A percentile compares a stretch with the other conserved stretches of the same genome.
Evolutionary conservation across 2,888 invertebrate species (phyloP).

Genomic region (Agrochola lota): DNA sequence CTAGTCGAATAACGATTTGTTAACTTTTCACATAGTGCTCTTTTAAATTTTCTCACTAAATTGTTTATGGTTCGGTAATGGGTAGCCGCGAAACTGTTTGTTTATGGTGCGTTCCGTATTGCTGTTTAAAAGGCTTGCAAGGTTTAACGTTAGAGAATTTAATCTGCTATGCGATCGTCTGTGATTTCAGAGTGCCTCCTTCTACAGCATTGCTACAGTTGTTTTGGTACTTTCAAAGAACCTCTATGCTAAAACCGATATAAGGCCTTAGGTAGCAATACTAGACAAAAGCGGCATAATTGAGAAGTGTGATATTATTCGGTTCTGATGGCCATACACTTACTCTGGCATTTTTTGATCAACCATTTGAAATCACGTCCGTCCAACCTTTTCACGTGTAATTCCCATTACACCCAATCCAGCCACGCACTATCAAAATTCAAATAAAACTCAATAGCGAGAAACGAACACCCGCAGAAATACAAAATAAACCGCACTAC

Average conservation of each 20-base stretch:
- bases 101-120: conserved; percentile 59
- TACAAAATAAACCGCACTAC: conserved; percentile 75
- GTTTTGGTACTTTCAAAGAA: neutral
- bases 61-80: conserved; percentile 70
- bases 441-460: conserved; percentile 83
- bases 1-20: conserved; percentile 79
- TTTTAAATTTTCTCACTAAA: conserved; percentile 73
- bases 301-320: neutral
- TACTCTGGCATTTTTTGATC: neutral
- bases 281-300: neutral
- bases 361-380: conserved; percentile 34
- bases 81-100: conserved; percentile 65
- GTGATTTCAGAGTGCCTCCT: neutral
- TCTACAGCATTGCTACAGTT: too few species aligned
- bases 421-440: conserved; percentile 73
- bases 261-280: neutral
- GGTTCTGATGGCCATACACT: neutral
- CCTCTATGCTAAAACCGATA: too few species aligned
- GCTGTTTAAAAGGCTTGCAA: conserved; percentile 55
- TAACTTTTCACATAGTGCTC: conserved; percentile 75
- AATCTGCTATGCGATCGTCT: conserved; percentile 43
- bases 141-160: conserved; percentile 46
- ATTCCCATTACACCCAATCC: conserved; percentile 60
- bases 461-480: conserved; percentile 80
- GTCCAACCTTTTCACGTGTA: conserved; percentile 40